A percentile compares a stretch with the other conserved stretches of the same genome.
Conservation (phyloP, 2,888 invertebrate genomes). For the Oscheius sp. region DNA sequence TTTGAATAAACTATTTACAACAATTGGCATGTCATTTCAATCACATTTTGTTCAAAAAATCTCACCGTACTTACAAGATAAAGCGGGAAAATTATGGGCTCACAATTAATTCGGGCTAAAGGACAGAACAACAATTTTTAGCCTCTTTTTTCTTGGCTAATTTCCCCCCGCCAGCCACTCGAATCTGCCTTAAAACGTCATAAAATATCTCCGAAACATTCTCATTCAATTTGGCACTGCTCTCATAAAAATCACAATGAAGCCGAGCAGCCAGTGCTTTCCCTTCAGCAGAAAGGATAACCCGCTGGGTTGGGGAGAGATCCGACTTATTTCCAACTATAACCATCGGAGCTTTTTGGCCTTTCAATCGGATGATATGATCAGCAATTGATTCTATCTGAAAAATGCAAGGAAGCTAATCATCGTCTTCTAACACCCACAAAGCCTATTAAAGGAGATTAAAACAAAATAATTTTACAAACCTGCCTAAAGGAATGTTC, state of each 20-base stretch:
- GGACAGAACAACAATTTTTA: too few species aligned
- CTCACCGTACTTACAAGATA: neutral
- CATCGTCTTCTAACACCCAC: too few species aligned
- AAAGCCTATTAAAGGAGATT: too few species aligned
- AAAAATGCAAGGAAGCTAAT: too few species aligned
- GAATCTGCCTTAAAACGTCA: constrained; percentile 18
- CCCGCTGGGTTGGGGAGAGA: constrained; percentile 91
- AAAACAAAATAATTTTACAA: too few species aligned
- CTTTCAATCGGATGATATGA: constrained; percentile 19
- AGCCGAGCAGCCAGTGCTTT: constrained; percentile 78
- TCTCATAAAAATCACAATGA: constrained; percentile 98
- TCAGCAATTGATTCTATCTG: constrained; percentile 19
- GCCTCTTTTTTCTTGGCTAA: neutral
- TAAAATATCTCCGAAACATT: constrained; percentile 85
- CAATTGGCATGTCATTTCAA: neutral
- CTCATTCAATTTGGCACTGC: constrained; percentile 99
- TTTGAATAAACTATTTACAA: too few species aligned
- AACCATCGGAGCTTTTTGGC: constrained; percentile 83
- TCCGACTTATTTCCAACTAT: constrained; percentile 99
- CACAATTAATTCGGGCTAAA: too few species aligned
- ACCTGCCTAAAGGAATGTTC: constrained; percentile 70
- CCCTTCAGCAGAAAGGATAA: constrained; percentile 91
- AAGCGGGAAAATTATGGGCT: neutral
- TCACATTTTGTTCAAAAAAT: neutral
- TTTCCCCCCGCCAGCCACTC: neutral